phyloP scores from a whole-genome alignment of 1,140 invertebrate genomes.

The Pemphigus obesinymphae region DNA sequence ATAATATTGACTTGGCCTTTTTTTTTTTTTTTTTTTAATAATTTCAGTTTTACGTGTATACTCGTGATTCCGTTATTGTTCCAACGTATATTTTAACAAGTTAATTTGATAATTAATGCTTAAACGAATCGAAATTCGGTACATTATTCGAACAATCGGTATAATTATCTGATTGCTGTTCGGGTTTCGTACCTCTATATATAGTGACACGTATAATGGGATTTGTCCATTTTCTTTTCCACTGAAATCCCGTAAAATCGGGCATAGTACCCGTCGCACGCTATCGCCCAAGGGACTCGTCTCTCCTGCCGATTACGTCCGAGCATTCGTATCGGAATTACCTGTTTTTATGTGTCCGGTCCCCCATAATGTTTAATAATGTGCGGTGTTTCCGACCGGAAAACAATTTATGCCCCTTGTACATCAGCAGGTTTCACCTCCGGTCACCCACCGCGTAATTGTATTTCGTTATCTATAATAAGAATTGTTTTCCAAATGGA shows the following conservation, averaged over 20 bases:
- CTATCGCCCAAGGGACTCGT: neutral
- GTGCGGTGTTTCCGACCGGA: neutral
- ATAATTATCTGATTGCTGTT: too few relatives aligned
- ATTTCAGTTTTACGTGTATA: too few relatives aligned
- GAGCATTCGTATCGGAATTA: neutral
- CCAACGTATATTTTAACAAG: too few relatives aligned
- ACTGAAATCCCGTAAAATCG: neutral
- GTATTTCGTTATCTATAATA: too few relatives aligned
- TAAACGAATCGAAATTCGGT: too few relatives aligned
- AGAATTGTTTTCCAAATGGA: too few relatives aligned
- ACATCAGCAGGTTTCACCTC: neutral
- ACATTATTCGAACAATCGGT: too few relatives aligned
- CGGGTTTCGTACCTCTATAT: too few relatives aligned
- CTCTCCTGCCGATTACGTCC: neutral
- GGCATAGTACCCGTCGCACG: neutral
- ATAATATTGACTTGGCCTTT: too few relatives aligned
- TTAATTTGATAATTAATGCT: too few relatives aligned
- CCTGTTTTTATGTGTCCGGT: neutral
- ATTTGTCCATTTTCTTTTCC: neutral
- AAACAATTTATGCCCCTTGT: neutral
- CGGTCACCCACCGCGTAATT: neutral
- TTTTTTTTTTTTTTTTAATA: too few relatives aligned
- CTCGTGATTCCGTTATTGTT: too few relatives aligned
- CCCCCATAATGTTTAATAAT: neutral
- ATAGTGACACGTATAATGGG: neutral